Percentiles rank a stretch among this genome's conserved stretches.
Conservation (phyloP, 2,113 vertebrate species). For the Dicaeum eximium region DNA sequence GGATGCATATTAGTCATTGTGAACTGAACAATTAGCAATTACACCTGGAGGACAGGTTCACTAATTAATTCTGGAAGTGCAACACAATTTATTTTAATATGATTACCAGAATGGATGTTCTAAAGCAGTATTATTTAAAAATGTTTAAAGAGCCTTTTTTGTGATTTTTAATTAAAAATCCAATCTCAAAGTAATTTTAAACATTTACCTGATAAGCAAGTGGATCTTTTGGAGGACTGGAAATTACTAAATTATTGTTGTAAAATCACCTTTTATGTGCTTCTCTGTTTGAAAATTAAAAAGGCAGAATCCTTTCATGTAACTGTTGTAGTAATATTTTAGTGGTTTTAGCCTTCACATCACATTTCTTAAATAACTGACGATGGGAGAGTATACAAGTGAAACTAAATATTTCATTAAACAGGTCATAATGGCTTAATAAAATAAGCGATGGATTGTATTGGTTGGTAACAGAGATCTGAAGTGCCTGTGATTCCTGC, state of each 20-base stretch:
- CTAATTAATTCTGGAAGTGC: conserved; percentile 17
- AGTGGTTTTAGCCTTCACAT: background rate
- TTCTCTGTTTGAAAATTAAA: background rate
- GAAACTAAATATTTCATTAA: background rate
- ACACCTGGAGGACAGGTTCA: background rate
- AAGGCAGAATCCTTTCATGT: background rate
- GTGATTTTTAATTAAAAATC: conserved; percentile 16
- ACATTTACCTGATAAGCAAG: background rate
- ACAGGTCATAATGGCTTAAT: background rate
- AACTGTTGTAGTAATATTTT: background rate
- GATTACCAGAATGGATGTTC: background rate
- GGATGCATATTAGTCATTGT: background rate
- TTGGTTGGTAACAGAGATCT: background rate
- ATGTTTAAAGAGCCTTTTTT: background rate
- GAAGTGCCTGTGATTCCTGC: background rate
- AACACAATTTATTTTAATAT: background rate
- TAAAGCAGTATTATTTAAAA: background rate
- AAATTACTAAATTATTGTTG: background rate
- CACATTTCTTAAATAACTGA: background rate
- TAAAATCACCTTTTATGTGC: background rate
- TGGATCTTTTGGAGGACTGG: background rate
- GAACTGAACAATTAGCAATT: background rate
- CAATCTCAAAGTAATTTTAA: background rate
- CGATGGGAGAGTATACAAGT: background rate
- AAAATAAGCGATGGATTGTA: background rate